phyloP scores from a whole-genome alignment of 2,888 invertebrate species.

The Dioctria rufipes region DNA sequence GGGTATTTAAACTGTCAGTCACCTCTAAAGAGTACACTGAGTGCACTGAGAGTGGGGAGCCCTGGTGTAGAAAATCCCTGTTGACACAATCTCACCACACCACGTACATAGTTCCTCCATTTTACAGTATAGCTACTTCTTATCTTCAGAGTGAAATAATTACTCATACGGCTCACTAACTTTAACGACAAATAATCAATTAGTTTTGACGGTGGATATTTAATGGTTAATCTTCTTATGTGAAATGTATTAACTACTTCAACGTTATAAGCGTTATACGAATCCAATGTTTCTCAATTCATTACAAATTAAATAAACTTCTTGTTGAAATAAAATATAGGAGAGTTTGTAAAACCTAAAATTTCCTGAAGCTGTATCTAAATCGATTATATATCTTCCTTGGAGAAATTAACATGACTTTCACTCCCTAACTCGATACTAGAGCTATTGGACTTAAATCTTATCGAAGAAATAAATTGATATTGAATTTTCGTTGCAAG shows the following conservation, averaged over 20 bases:
- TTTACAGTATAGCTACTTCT: no score
- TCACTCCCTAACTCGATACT: neutral
- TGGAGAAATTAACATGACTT: neutral
- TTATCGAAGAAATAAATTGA: neutral
- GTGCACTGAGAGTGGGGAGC: no score
- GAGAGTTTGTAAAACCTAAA: neutral
- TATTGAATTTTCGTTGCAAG: conserved; percentile 53
- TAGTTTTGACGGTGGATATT: neutral
- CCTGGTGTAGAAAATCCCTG: no score
- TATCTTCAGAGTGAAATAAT: neutral
- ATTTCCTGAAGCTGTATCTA: neutral
- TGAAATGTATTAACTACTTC: neutral
- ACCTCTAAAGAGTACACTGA: no score
- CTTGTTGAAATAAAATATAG: neutral
- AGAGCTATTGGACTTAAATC: neutral
- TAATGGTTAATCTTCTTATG: no score
- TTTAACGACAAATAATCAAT: neutral
- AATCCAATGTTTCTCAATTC: neutral
- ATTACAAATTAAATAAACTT: neutral
- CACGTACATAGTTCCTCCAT: no score
- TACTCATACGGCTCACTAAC: neutral
- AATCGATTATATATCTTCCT: neutral
- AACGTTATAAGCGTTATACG: neutral
- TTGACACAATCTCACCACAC: no score
- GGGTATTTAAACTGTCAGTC: no score